Base-by-base conservation (phyloP, 2,888 invertebrate genomes). In the Aleiodes alternator region DNA sequence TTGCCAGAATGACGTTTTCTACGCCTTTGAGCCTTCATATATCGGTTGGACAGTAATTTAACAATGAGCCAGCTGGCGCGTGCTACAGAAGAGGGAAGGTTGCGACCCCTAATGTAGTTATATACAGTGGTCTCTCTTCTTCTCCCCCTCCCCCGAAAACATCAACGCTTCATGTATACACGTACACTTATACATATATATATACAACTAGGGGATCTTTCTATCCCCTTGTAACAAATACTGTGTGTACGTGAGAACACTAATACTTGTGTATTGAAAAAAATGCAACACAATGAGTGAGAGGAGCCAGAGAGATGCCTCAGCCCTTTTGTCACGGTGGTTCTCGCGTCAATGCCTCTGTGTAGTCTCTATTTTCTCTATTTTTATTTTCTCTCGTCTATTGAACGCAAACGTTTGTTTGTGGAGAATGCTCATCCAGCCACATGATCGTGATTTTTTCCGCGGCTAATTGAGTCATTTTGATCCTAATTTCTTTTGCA, bases 51-150 rank as follows among this genome's bases (percentile, higher is more conserved):
- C 84, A 83, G 87, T 87, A 88, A 89, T 88, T 87, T 87, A 87
- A 89, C 89, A 89, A 89, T 89, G 86, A 88, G 88, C 88, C 89
- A 89, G 89, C 89, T 89, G 89, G 89, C 89, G 89, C 89, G 89
- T 89, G 89, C 88, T 88, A 81, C 80, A 55, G 34, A 23, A 7
- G 81, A 79, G 84, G 84, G 83, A 85, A 86, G 86, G 84, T 86
- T 85, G 85, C 85, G 84, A 87, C 86, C 88, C 88, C 88, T 87
- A 86, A 88, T 88, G 84, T 87, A 88, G 86, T 87, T 87, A 85
- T 87, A 85, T 85, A 84, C 80, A 85, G 82, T 86, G 85, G 86
- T 80, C 80, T 81, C 64, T 69, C 69, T 70, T 69, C 73, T 72
- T 23, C 23, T 23, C 23, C 23, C 38, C 48, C 16, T 69, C 53